Evolutionary conservation across 2,113 vertebrate genomes (phyloP), one percentile per base, ranked within the genome.

Genomic region (Garra rufa): DNA sequence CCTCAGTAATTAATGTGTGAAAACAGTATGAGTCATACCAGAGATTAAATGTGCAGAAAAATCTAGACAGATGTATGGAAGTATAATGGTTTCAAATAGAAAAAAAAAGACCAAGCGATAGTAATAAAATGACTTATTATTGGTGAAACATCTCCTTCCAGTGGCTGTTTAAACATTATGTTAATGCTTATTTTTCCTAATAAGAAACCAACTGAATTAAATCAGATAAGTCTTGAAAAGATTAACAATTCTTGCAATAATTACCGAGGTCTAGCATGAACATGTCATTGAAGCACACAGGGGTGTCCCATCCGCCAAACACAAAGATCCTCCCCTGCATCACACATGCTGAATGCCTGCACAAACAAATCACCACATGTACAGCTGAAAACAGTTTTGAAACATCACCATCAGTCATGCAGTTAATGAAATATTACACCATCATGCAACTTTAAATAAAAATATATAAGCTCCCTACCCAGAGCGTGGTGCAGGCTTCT

Each of bases 211-310:
- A 19, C 19, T 9, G 6, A 70, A 69, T 19, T 70, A n/a, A 59
- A 30, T 57, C 41, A 3, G 28, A 55, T 43, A 61, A 19, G 28
- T 69, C 30, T 73, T 46, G 1, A 14, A 41, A 69, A 44, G 11
- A 44, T 10, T 24, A 24, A 46, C 63, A 38, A 76, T 24, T n/a
- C 0, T 57, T 8, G 7, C 9, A 41, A 19, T 28, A 28, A 93
- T 94, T 83, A 96, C 95, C 94, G 4, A 96, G 92, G 88, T 96
- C 95, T 89, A 96, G 87, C 87, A 92, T 90, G 89, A 93, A 94
- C 92, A 96, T 93, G 90, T 96, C 95, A 76, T 92, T 93, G 88
- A 92, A 95, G 87, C 94, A 94, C 26, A 95, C 87, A 0, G 94
- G 94, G 10, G 92, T 95, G 89, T 94, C 94, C 93, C 91, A 90